Evolutionary conservation across 2,888 invertebrate genomes (phyloP).

Genomic region (Caenorhabditis macrosperma): DNA sequence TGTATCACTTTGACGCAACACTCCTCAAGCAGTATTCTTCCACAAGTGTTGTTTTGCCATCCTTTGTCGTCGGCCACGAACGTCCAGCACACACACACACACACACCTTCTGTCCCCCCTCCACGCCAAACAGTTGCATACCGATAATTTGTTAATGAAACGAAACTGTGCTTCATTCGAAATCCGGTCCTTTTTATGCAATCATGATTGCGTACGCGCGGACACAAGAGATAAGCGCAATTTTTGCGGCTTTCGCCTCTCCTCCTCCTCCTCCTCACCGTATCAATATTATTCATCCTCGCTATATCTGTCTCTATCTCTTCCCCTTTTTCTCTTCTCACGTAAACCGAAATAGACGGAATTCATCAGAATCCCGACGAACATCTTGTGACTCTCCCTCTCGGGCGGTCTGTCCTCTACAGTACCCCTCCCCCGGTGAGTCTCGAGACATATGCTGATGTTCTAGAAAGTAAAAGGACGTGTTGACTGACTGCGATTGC

Average conservation of each 20-base stretch:
- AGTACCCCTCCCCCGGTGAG: conserved; percentile 6
- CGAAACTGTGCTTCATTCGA: conserved; percentile 13
- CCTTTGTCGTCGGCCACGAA: neutral
- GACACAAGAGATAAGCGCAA: conserved; percentile 43
- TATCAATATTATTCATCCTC: conserved; percentile 48
- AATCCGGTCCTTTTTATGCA: conserved; percentile 58
- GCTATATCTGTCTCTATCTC: neutral
- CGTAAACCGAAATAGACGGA: conserved; percentile 21
- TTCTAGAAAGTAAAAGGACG: conserved; percentile 2
- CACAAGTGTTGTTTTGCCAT: conserved; percentile 5
- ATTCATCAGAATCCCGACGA: conserved; percentile 28
- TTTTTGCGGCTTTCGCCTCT: conserved; percentile 30
- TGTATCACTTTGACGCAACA: conserved; percentile 48
- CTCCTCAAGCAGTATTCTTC: conserved; percentile 26
- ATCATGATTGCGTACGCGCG: conserved; percentile 52
- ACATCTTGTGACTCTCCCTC: conserved; percentile 7
- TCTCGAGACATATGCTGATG: conserved; percentile 9
- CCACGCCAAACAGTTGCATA: conserved; percentile 26
- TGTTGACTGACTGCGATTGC: neutral
- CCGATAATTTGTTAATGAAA: conserved; percentile 53
- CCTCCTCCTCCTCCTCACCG: conserved; percentile 23
- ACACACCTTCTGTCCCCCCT: neutral
- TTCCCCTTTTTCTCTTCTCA: neutral
- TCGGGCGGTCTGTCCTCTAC: neutral
- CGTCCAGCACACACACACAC: neutral